phyloP scores from a whole-genome alignment of 2,113 vertebrate genomes.

The human (Homo sapiens) region DNA sequence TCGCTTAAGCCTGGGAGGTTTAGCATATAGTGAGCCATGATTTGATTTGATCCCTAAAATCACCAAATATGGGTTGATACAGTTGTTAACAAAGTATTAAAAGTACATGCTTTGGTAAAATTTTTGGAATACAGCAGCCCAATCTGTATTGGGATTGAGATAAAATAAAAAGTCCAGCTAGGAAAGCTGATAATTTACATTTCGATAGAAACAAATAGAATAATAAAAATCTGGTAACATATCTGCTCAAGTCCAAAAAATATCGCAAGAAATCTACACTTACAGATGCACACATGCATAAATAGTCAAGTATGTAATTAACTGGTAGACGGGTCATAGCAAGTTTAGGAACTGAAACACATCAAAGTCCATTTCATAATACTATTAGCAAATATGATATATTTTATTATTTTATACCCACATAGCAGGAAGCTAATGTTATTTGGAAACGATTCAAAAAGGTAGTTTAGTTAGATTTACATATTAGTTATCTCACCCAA shows the following conservation, averaged over 20 bases:
- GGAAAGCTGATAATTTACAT: background rate
- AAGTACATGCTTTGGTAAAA: background rate
- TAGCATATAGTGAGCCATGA: too few relatives aligned
- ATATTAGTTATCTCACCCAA: background rate
- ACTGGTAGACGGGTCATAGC: background rate
- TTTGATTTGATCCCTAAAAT: background rate
- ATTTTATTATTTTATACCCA: background rate
- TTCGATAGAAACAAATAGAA: background rate
- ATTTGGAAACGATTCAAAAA: slow-evolving; percentile 27
- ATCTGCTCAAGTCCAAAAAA: background rate
- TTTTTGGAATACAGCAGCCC: background rate
- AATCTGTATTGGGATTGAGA: background rate
- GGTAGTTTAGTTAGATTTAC: background rate
- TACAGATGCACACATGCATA: background rate
- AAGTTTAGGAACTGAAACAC: background rate
- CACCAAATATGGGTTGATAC: background rate
- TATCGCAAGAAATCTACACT: background rate
- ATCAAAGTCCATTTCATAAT: background rate
- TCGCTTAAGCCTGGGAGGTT: too few relatives aligned
- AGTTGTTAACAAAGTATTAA: background rate
- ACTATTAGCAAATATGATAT: background rate
- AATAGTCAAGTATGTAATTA: background rate
- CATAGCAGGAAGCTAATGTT: background rate
- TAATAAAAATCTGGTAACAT: background rate
- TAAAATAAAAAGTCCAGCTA: background rate